These are phyloP conservation scores for Centropus bengalensis DNA, from an alignment of 2,113 vertebrate species.

Conservation along the genomic window DNA sequence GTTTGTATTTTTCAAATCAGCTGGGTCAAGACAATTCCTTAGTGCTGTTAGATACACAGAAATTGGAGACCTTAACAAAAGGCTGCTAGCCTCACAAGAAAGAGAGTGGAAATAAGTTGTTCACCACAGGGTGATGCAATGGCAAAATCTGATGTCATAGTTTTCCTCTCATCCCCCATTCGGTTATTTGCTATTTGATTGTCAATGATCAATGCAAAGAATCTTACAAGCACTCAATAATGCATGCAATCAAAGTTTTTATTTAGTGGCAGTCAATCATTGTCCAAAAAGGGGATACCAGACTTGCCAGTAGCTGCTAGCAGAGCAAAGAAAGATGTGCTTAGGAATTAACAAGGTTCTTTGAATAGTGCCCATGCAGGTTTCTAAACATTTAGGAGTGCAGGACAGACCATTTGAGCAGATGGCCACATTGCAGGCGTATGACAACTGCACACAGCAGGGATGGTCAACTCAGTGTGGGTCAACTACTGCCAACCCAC, in stretches of 20 bases:
- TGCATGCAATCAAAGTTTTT: background rate
- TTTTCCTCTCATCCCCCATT: background rate
- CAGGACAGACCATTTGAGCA: background rate
- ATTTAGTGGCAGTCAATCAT: background rate
- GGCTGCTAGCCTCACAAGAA: background rate
- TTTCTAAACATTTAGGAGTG: background rate
- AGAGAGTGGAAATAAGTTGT: background rate
- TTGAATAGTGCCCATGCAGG: background rate
- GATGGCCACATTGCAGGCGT: background rate
- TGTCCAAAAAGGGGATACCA: background rate
- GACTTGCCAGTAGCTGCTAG: background rate
- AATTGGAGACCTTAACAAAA: background rate
- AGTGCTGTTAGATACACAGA: background rate
- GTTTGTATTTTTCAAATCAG: background rate
- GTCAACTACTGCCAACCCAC: background rate
- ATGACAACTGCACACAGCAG: background rate
- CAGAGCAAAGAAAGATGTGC: background rate
- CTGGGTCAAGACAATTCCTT: background rate
- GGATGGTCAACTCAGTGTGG: accelerated
- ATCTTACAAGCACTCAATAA: background rate
- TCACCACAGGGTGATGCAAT: background rate
- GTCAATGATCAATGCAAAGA: background rate
- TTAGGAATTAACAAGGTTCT: background rate
- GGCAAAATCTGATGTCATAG: background rate
- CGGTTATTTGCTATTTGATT: background rate